Evolutionary conservation across 1,140 invertebrate species (phyloP), one percentile per base, ranked within the genome.

Genomic region (Cyphomyrmex costatus): DNA sequence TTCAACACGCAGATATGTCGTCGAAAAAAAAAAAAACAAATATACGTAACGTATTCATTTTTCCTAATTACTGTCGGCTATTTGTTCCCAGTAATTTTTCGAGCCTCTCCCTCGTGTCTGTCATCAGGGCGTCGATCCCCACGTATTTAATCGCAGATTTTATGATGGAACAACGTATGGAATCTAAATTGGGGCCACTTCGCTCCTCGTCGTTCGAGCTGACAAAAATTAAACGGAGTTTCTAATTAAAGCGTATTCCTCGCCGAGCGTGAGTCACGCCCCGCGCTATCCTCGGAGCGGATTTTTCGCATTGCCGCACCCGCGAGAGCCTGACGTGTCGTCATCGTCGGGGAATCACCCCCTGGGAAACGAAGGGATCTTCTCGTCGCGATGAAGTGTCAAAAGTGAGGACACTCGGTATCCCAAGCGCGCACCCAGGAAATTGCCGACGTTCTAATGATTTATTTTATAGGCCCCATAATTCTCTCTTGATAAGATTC

Each of bases 221-320:
- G 66, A 74, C 79, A 78, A 85, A 85, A 85, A 78, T 78, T 76
- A 65, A 66, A 78, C 82, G 21, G 30, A 16, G 12, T 49, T 86
- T 86, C 76, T 86, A 86, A 86, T 86, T 86, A 86, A 86, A 80
- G 76, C 73, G 16, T 33, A 76, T 66, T 66, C 84, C 63, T 61
- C 36, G 21, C n/a, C 33, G 66, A 42, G 76, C 51, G 12, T 80
- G 84, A 86, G 46, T 86, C 84, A 79, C 76, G 46, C 56, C 63
- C 36, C n/a, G n/a, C 24, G 2, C 49, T 85, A 71, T 78, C 73
- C 71, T 86, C 58, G 83, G 86, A 86, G 77, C 56, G 46, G 58
- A 68, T 86, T 86, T 86, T 88, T 86, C 46, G 70, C 70, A 79
- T 49, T 80, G 60, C 78, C 76, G 76, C 46, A 49, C 49, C 74